Base-by-base conservation (phyloP, 2,888 invertebrate species). In the Lissonota sp. region DNA sequence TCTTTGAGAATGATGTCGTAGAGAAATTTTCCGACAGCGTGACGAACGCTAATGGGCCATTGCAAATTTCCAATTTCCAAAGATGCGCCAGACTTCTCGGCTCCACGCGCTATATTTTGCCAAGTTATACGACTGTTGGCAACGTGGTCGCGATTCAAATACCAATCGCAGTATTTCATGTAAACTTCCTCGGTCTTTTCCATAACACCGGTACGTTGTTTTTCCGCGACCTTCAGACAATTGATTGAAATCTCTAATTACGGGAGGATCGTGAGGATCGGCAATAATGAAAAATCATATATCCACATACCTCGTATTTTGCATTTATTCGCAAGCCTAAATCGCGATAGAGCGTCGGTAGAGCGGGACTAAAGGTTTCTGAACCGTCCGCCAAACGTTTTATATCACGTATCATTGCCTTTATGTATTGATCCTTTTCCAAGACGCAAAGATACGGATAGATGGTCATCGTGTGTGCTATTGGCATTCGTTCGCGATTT, bases 1-100 rank as follows among this genome's bases (percentile, higher is more conserved):
- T 98, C 97, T 72, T 96, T 95, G 89, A 98, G 94, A 10, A 98
- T 95, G 58, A 98, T 97, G 85, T 97, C 96, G 90, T 97, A 98
- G 0, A 99, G 93, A 92, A 98, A 97, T 87, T 96, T 96, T 51
- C 98, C 98, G 63, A 98, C 93, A 57, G 94, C 94, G 66, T 93
- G 91, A 7, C 95, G 91, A 62, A 96, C 94, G 79, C 94, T 94
- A 8, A 93, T 90, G 0, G 96, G 95, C 98, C 97, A 98, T 0
- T 93, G 90, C 8, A 93, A 93, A 83, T 95, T 94, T 44, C 93
- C 93, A 5, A 93, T 86, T 84, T 95, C 94, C 94, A 94, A 73
- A 0, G 89, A 87, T 16, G 79, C 42, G 1, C 88, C 89, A 6
- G 66, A 7, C 6, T 79, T 86, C 83, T 84, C 84, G 82, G 83